These are phyloP conservation scores for Gopherus evgoodei DNA, from an alignment of 2,113 vertebrate genomes.

Conservation along the genomic window DNA sequence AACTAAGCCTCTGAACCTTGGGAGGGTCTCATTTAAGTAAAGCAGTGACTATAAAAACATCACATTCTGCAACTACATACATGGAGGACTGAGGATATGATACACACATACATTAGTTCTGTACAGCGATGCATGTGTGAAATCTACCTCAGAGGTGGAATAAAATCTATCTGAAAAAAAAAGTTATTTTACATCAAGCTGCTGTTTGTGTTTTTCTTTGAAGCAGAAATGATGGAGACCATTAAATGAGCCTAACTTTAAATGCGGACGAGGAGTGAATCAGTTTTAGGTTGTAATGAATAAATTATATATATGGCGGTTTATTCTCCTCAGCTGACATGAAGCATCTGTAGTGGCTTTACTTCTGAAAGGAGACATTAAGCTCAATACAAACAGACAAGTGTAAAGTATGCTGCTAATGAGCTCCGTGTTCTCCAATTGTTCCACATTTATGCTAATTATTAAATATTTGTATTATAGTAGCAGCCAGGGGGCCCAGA, in stretches of 20 bases:
- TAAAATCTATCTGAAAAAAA: not conserved
- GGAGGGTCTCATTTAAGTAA: not conserved
- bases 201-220: constrained; percentile 32
- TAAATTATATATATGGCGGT: constrained; percentile 55
- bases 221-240: constrained; percentile 19
- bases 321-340: constrained; percentile 56
- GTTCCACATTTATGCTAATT: constrained; percentile 45
- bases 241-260: constrained; percentile 29
- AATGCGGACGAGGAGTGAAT: constrained; percentile 14
- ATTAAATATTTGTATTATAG: constrained; percentile 43
- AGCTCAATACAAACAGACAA: constrained; percentile 20
- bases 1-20: not conserved
- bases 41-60: not conserved
- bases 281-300: constrained; percentile 54
- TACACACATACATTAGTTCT: not conserved
- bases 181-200: not conserved
- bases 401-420: not conserved
- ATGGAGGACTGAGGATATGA: not conserved
- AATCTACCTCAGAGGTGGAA: not conserved
- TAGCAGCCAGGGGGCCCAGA: constrained; percentile 14
- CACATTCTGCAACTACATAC: not conserved
- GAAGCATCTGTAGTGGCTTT: constrained; percentile 8
- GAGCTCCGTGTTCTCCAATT: not conserved
- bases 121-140: not conserved
- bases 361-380: not conserved